phyloP scores from a whole-genome alignment of 2,113 vertebrate species.

The Megaceryle maxima region DNA sequence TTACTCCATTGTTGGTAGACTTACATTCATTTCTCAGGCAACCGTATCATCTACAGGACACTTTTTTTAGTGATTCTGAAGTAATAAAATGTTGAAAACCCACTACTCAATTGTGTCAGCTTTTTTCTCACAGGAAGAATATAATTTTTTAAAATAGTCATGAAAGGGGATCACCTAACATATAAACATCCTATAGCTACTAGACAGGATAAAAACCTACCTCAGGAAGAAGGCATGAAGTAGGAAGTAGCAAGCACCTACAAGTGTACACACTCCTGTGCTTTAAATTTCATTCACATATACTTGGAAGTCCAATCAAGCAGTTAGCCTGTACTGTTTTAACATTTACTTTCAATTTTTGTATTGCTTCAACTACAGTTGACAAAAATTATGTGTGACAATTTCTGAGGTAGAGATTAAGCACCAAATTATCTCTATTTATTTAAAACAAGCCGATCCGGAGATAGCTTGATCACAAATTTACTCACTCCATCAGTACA shows the following conservation, averaged over 20 bases:
- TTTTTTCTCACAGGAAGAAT: neutral
- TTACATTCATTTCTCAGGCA: neutral
- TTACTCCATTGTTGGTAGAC: neutral
- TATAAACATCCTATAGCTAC: neutral
- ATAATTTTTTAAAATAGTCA: neutral
- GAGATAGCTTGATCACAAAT: neutral
- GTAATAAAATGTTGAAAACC: neutral
- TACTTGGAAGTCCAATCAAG: neutral
- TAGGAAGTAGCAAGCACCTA: neutral
- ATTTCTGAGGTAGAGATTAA: neutral
- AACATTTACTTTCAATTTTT: neutral
- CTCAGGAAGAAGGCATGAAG: neutral
- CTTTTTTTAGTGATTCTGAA: neutral
- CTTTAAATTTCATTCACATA: neutral
- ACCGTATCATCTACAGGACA: neutral
- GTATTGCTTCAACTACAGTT: neutral
- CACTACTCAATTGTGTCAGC: neutral
- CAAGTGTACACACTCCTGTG: fast-evolving
- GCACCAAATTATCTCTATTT: neutral
- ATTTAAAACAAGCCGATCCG: neutral
- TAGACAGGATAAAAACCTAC: neutral
- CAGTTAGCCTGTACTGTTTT: neutral
- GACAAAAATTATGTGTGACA: neutral
- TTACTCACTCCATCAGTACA: neutral
- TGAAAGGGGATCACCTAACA: neutral